Percentiles rank a stretch among this genome's conserved stretches.
These are phyloP conservation scores for Cossypha heuglini DNA, from an alignment of 2,797 vertebrate genomes.

Conservation along the genomic window DNA sequence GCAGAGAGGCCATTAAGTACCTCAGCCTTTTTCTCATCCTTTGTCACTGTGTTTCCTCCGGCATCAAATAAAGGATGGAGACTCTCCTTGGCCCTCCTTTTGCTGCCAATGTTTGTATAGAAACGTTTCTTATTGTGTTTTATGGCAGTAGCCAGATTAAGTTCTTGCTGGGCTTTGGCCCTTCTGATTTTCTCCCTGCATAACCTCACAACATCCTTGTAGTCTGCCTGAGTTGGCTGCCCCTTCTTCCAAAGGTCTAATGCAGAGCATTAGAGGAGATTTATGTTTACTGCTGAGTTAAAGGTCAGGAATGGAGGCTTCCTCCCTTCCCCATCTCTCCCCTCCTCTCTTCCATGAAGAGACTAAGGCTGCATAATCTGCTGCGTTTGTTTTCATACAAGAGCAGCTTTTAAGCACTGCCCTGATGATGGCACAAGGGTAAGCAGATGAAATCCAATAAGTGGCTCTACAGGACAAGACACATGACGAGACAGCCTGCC, in stretches of 20 bases:
- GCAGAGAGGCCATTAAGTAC: neutral
- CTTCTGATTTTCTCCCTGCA: neutral
- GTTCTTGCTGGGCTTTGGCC: neutral
- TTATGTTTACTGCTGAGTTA: slow-evolving; percentile 67
- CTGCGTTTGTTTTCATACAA: slow-evolving; percentile 64
- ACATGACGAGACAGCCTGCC: slow-evolving; percentile 63
- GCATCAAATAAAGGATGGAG: neutral
- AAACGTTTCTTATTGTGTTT: neutral
- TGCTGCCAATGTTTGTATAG: neutral
- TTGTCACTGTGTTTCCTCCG: neutral
- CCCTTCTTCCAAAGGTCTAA: slow-evolving; percentile 8
- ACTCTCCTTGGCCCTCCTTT: neutral
- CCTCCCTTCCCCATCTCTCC: slow-evolving; percentile 33
- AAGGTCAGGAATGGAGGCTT: slow-evolving; percentile 61
- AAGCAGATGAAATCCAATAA: slow-evolving; percentile 78
- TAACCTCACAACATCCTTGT: neutral
- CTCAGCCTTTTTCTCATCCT: neutral
- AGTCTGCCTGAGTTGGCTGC: neutral
- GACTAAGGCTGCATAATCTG: slow-evolving; percentile 59
- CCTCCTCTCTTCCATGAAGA: slow-evolving; percentile 22
- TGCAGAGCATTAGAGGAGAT: slow-evolving; percentile 51
- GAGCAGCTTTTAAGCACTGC: slow-evolving; percentile 49
- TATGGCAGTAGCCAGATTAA: neutral
- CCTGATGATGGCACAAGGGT: slow-evolving; percentile 62
- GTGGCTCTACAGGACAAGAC: slow-evolving; percentile 71